phyloP scores from a whole-genome alignment of 1,140 invertebrate species.

The Drosophila athabasca region DNA sequence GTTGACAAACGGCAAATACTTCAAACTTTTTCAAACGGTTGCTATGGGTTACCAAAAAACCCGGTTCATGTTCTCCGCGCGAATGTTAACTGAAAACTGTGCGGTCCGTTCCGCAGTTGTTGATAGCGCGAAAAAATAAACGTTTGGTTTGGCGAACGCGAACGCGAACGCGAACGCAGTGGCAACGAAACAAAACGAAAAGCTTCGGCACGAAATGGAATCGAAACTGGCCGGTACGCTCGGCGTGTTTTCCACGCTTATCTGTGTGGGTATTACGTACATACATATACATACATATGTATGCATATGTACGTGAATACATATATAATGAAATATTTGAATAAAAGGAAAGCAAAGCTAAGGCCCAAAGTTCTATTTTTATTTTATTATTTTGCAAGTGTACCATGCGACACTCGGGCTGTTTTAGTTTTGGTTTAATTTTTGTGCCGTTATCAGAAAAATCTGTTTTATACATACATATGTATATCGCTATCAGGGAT shows the following conservation, averaged over 20 bases:
- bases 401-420: too few species aligned
- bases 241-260: constrained; percentile 20
- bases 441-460: too few species aligned
- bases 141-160: constrained; percentile 25
- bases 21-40: constrained; percentile 57
- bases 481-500: too few species aligned
- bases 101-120: constrained; percentile 29
- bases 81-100: constrained; percentile 68
- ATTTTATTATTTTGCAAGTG: background rate
- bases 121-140: constrained; percentile 56
- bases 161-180: constrained; percentile 18
- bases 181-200: constrained; percentile 30
- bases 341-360: constrained; percentile 25
- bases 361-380: constrained; percentile 9
- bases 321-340: constrained; percentile 43
- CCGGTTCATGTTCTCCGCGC: constrained; percentile 63
- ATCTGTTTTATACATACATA: too few species aligned
- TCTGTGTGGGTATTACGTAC: constrained; percentile 4
- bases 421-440: too few species aligned
- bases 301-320: background rate
- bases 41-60: constrained; percentile 56
- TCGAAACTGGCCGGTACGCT: constrained; percentile 43
- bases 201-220: constrained; percentile 39
- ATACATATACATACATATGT: constrained; percentile 17
- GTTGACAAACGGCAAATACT: constrained; percentile 64